These are phyloP conservation scores for Morpho achilles DNA, from an alignment of 2,888 invertebrate genomes.

Conservation along the genomic window DNA sequence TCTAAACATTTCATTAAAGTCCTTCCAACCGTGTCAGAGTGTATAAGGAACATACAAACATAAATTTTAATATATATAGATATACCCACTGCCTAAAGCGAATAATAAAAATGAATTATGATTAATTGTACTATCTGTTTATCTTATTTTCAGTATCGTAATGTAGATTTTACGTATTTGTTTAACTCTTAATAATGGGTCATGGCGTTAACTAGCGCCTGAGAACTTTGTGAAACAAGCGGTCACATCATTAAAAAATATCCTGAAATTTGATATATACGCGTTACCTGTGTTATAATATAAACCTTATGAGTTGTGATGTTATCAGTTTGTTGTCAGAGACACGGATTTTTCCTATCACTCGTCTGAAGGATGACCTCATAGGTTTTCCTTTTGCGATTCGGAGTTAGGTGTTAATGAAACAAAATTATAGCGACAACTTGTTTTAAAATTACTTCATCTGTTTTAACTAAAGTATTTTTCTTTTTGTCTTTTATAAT, in stretches of 20 bases:
- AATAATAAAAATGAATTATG: no score
- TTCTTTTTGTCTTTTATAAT: no score
- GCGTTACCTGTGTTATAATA: no score
- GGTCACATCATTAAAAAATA: slow-evolving; percentile 15
- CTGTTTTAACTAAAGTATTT: no score
- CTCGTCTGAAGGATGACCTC: slow-evolving; percentile 6
- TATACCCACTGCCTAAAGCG: no score
- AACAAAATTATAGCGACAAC: slow-evolving; percentile 6
- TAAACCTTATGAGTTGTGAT: no score
- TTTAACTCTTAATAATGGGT: slow-evolving; percentile 1
- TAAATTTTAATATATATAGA: no score
- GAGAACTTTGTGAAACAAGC: slow-evolving; percentile 27
- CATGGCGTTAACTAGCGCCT: slow-evolving; percentile 20
- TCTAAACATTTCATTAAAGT: no score
- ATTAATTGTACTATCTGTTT: no score
- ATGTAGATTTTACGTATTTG: slow-evolving; percentile 21
- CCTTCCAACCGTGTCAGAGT: no score
- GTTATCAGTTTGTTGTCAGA: slow-evolving; percentile 5
- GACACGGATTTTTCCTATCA: slow-evolving; percentile 8
- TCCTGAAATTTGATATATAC: no score
- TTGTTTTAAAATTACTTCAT: not conserved
- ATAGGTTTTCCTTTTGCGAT: slow-evolving; percentile 11
- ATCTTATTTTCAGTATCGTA: slow-evolving; percentile 7
- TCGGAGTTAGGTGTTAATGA: slow-evolving; percentile 7
- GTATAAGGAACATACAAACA: no score